Percentiles rank a stretch among this genome's conserved stretches.
phyloP scores from a whole-genome alignment of 2,113 vertebrate species.

The Toxotes jaculatrix region DNA sequence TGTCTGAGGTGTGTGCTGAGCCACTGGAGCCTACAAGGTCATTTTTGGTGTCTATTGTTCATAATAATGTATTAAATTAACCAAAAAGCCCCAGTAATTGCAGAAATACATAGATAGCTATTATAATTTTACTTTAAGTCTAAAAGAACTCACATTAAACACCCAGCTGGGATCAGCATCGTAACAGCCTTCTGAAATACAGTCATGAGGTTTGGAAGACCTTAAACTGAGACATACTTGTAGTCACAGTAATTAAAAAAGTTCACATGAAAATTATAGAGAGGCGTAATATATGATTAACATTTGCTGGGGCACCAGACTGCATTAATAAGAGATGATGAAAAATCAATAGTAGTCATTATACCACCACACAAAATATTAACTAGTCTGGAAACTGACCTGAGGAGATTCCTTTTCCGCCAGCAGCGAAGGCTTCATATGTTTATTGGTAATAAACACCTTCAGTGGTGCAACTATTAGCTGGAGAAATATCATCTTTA shows the following conservation, averaged over 20 bases:
- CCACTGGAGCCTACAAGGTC: slow-evolving; percentile 41
- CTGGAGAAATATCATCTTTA: slow-evolving; percentile 77
- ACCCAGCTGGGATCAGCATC: slow-evolving; percentile 20
- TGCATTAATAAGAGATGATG: slow-evolving; percentile 85
- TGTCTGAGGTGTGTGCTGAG: slow-evolving; percentile 43
- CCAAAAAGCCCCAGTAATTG: slow-evolving; percentile 7
- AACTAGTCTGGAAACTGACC: slow-evolving; percentile 83
- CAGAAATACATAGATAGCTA: slow-evolving; percentile 12
- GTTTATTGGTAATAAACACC: slow-evolving; percentile 80
- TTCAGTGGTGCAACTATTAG: slow-evolving; percentile 64
- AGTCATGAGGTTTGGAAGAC: slow-evolving; percentile 7
- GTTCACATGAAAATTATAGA: slow-evolving; percentile 62
- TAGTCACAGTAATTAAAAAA: slow-evolving; percentile 57
- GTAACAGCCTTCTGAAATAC: slow-evolving; percentile 23
- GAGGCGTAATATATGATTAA: slow-evolving; percentile 74
- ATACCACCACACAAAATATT: slow-evolving; percentile 84
- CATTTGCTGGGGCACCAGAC: slow-evolving; percentile 78
- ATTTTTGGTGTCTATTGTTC: slow-evolving; percentile 47
- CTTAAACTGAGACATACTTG: slow-evolving; percentile 49
- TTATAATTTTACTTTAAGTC: slow-evolving; percentile 29
- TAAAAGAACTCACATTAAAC: slow-evolving; percentile 36
- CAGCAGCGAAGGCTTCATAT: slow-evolving; percentile 53
- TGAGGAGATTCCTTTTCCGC: slow-evolving; percentile 68
- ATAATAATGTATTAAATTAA: slow-evolving; percentile 34
- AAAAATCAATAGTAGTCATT: slow-evolving; percentile 85